Evolutionary conservation across 2,113 vertebrate genomes (phyloP).

Genomic region (Eclectus roratus): DNA sequence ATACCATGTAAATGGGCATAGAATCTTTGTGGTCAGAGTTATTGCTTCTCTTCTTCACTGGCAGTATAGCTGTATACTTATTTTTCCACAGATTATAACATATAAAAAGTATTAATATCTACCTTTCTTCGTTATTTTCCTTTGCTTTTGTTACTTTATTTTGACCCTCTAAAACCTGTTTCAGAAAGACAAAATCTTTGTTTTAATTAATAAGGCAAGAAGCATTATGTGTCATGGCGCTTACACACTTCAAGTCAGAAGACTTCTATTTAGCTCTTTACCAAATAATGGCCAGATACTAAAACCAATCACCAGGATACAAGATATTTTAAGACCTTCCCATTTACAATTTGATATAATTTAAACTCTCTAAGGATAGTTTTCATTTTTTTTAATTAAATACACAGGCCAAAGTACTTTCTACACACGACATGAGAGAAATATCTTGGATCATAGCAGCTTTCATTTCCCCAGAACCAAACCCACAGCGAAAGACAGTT

Average conservation of each 20-base stretch:
- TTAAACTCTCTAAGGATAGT: background rate
- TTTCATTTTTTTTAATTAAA: background rate
- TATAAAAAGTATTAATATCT: background rate
- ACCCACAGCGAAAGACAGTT: background rate
- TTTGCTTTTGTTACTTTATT: background rate
- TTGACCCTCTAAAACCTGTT: background rate
- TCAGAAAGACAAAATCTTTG: background rate
- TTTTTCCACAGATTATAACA: background rate
- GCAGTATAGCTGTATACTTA: rapidly evolving
- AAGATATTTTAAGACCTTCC: background rate
- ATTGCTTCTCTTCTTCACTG: background rate
- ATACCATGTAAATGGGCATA: too few relatives aligned
- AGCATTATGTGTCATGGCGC: background rate
- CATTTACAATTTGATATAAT: background rate
- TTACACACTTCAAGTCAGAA: background rate
- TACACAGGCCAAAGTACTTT: background rate
- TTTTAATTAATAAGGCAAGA: background rate
- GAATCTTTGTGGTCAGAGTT: background rate
- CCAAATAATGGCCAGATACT: background rate
- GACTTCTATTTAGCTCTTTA: background rate
- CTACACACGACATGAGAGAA: background rate
- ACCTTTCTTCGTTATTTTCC: background rate
- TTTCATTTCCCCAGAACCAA: background rate
- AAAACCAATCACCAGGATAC: background rate
- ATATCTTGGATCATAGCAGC: background rate